A percentile compares a stretch with the other conserved stretches of the same genome.
Conservation (phyloP, 2,888 invertebrate species). For the Junonia oenone region DNA sequence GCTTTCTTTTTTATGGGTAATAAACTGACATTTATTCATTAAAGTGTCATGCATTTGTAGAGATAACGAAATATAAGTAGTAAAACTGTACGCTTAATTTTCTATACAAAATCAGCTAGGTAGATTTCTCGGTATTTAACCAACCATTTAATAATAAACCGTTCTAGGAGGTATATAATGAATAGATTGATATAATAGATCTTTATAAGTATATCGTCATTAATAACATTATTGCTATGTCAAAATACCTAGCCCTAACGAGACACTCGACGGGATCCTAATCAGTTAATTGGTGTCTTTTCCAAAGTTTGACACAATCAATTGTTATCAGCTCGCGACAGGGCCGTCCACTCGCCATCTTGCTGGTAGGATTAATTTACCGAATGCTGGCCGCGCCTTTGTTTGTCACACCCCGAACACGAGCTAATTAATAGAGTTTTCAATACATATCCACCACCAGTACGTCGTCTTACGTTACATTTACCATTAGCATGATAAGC, state of each 20-base stretch:
- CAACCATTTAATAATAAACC: too few species aligned
- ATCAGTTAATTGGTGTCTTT: slow-evolving; percentile 63
- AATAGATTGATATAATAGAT: too few species aligned
- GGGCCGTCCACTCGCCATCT: slow-evolving; percentile 48
- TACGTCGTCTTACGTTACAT: slow-evolving; percentile 55
- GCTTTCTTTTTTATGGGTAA: neutral
- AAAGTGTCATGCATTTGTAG: neutral
- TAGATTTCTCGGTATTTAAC: too few species aligned
- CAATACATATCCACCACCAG: slow-evolving; percentile 48
- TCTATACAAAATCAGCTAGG: too few species aligned
- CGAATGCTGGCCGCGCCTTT: slow-evolving; percentile 68
- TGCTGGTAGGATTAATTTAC: slow-evolving; percentile 72
- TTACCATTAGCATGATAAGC: slow-evolving; percentile 60
- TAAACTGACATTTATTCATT: neutral
- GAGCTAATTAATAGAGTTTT: slow-evolving; percentile 73
- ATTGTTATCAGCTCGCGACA: slow-evolving; percentile 52
- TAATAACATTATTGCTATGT: neutral
- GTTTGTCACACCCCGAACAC: slow-evolving; percentile 56
- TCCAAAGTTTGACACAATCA: slow-evolving; percentile 58
- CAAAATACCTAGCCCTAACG: slow-evolving; percentile 37
- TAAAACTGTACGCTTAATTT: too few species aligned
- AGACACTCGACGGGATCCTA: slow-evolving; percentile 56
- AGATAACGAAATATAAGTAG: neutral
- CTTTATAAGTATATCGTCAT: too few species aligned
- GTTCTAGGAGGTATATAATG: too few species aligned